phyloP scores from a whole-genome alignment of 2,888 invertebrate species.

The Allolobophora icterica region DNA sequence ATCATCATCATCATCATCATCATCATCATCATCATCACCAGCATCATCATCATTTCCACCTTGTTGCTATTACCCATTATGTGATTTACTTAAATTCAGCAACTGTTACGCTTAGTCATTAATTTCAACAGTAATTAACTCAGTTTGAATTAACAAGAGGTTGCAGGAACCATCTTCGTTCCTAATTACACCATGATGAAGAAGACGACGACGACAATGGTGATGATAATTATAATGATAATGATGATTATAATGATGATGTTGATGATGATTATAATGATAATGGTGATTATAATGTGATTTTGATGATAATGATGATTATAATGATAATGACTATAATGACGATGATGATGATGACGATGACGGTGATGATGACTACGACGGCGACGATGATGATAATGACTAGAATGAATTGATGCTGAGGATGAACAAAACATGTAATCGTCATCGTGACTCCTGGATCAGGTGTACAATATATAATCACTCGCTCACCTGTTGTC shows the following conservation, averaged over 20 bases:
- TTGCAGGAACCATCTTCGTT: too few relatives aligned
- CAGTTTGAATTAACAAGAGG: too few relatives aligned
- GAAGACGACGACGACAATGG: constrained; percentile 15
- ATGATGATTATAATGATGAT: background rate
- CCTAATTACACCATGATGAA: background rate
- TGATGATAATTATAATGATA: constrained; percentile 7
- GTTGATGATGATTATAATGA: background rate
- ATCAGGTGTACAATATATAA: too few relatives aligned
- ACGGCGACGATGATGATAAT: constrained; percentile 34
- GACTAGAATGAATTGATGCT: constrained; percentile 23
- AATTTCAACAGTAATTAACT: too few relatives aligned
- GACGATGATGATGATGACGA: constrained; percentile 23
- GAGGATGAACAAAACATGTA: constrained; percentile 24
- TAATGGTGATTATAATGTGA: background rate
- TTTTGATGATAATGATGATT: background rate
- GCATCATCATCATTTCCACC: too few relatives aligned
- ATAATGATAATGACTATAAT: background rate
- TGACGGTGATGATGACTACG: constrained; percentile 25
- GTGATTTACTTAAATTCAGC: too few relatives aligned
- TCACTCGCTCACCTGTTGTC: too few relatives aligned
- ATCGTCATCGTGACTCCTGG: too few relatives aligned
- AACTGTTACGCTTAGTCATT: too few relatives aligned
- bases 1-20: too few relatives aligned
- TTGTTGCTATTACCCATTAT: too few relatives aligned
- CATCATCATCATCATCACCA: too few relatives aligned